Base-by-base conservation (phyloP, 1,140 invertebrate genomes). In the Neodiprion lecontei region DNA sequence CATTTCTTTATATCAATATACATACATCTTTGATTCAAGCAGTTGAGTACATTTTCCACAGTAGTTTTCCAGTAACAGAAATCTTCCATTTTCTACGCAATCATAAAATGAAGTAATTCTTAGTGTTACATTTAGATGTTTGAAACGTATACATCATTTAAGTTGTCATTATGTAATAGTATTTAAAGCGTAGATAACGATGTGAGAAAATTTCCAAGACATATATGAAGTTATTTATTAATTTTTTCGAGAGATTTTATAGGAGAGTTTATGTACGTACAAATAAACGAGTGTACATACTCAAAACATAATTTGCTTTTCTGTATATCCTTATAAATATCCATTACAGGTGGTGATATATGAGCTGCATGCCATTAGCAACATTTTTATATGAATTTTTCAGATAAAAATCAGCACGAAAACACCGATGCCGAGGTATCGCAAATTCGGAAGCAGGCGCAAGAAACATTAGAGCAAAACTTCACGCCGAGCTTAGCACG, bases 401-500 rank as follows among this genome's bases (percentile, higher is more conserved):
- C 83, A 85, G 84, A 82, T 80, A 83, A 81, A 74, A 67, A 72
- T 66, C 50, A 70, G 12, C 78, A 80, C 74, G 77, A 81, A 14
- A 77, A 80, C 49, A 74, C 72, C 67, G 70, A 71, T 14, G 70
- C 70, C 2, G 70, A 71, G 70, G 17, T 23, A 11, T 17, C 70
- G 23, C 40, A 71, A 48, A 71, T 71, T 23, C 40, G 70, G 48
- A 71, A 50, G 48, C 70, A 71, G 70, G 70, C 70, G 14, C 79
- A 81, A 48, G 85, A 85, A 28, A 79, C 79, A 7, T 48, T 84
- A 67, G 82, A 85, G 48, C 82, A 84, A 23, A 85, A 67, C 66
- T 88, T 87, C 69, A 88, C 86, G 23, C 86, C 86, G 9, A 86
- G 84, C 68, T 72, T 88, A 74, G 84, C 87, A n/a, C 81, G 86